Base-by-base conservation (phyloP, 2,113 vertebrate species). In the Pedionomus torquatus region DNA sequence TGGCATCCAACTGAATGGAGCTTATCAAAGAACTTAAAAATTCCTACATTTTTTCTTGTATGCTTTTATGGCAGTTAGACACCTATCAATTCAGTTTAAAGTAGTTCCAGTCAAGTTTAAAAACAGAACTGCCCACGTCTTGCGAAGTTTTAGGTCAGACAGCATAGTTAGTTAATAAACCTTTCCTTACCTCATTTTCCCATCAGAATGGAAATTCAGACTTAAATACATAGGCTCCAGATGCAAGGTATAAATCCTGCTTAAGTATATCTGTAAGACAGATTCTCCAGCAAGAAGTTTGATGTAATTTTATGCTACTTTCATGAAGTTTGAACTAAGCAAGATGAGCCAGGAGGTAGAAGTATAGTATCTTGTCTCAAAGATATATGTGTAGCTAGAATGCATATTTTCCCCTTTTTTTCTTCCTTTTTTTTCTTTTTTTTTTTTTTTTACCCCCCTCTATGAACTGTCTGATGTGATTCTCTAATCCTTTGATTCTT, bases 361-460 rank as follows among this genome's bases (percentile, higher is more conserved):
- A 6, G 2, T 35, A 16, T 63, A 6, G 2, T 35, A 16, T 63
- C 31, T 77, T 78, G 13, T 58, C 21, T 37, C 11, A 63, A 57
- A 70, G 18, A 49, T 7, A 5, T 17, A 43, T 46, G 58, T 93
- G 26, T 15, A 80, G 7, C 17, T 80, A 65, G 35, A 49, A 81
- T 57, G 7, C 39, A 6, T 54, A 8, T 23, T 35, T 31, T 35
- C 30, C 13, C 49, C 17, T 44, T n/a, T n/a, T n/a, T n/a, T n/a
- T n/a, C n/a, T n/a, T n/a, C n/a, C n/a, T n/a, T n/a, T n/a, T n/a
- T n/a, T n/a, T n/a, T n/a, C n/a, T n/a, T 19, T 35, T 26, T 16
- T 43, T 33, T 33, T 25, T 30, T 5, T 9, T 9, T 9, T 5
- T 3, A 9, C 8, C 11, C 7, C 3, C 2, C 13, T 10, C 13